A percentile compares a stretch with the other conserved stretches of the same genome.
Conservation (phyloP, 2,797 vertebrate genomes). For the Sebastiscus albofasciatus region DNA sequence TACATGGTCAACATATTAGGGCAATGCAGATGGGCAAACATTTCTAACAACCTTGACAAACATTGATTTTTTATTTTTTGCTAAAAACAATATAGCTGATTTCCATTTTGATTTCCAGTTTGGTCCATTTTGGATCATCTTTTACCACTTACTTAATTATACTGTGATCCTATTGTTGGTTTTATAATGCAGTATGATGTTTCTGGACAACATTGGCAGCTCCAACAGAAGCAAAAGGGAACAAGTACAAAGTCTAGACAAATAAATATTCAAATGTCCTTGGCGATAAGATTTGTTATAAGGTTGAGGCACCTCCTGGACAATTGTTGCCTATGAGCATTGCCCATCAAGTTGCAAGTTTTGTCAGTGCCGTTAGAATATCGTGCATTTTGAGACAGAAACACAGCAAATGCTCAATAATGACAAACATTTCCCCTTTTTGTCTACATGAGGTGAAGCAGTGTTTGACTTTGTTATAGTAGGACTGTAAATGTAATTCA, state of each 20-base stretch:
- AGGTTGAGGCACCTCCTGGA: neutral
- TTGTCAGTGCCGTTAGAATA: neutral
- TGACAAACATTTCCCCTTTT: neutral
- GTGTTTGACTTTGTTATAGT: neutral
- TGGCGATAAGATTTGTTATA: conserved; percentile 1
- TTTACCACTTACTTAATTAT: neutral
- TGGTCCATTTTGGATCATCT: neutral
- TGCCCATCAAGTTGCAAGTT: conserved; percentile 41
- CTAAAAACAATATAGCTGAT: neutral
- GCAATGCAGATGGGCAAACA: conserved; percentile 47
- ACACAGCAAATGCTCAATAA: conserved; percentile 52
- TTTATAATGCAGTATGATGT: neutral
- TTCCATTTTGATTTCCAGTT: neutral
- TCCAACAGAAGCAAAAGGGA: neutral
- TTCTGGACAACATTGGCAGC: neutral
- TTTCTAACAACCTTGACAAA: conserved; percentile 13
- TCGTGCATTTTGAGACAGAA: conserved; percentile 60
- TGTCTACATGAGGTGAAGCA: neutral
- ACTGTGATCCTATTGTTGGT: neutral
- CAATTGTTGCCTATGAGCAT: conserved; percentile 41
- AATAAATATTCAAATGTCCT: neutral
- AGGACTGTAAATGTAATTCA: neutral
- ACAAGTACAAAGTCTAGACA: neutral
- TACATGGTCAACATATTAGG: conserved; percentile 7
- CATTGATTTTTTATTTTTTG: neutral